Percentiles rank a stretch among this genome's conserved stretches.
Evolutionary conservation across 2,113 vertebrate genomes (phyloP).

Genomic region (Anser cygnoides): DNA sequence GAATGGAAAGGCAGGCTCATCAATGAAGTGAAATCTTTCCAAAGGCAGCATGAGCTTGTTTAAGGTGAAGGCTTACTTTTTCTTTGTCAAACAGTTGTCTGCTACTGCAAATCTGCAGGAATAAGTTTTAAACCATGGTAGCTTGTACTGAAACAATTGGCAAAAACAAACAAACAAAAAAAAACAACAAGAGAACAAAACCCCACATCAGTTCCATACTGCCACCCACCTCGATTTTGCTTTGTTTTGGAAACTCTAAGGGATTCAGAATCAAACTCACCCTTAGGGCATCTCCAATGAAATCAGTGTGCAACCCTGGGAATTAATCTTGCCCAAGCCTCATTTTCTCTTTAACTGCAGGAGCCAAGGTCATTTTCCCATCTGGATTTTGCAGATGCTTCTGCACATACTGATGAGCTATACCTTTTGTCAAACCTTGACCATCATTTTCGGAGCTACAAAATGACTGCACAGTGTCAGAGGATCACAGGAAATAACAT

Average conservation of each 20-base stretch:
- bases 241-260: not conserved
- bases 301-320: constrained; percentile 9
- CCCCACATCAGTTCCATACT: not conserved
- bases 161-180: not conserved
- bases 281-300: not conserved
- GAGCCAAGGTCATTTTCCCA: constrained; percentile 59
- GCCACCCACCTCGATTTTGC: fast-evolving
- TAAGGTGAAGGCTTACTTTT: not conserved
- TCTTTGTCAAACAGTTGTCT: not conserved
- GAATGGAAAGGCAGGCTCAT: not conserved
- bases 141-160: not conserved
- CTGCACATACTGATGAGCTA: constrained; percentile 46
- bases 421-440: constrained; percentile 33
- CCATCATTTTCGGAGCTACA: not conserved
- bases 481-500: not conserved
- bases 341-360: constrained; percentile 54
- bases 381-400: constrained; percentile 40
- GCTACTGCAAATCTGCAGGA: not conserved
- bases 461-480: not conserved
- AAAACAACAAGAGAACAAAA: not conserved
- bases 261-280: not conserved
- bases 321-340: constrained; percentile 52
- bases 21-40: not conserved
- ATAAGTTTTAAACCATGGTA: not conserved
- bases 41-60: not conserved